These are phyloP conservation scores for Takifugu bimaculatus DNA, from an alignment of 2,113 vertebrate genomes.

Conservation along the genomic window DNA sequence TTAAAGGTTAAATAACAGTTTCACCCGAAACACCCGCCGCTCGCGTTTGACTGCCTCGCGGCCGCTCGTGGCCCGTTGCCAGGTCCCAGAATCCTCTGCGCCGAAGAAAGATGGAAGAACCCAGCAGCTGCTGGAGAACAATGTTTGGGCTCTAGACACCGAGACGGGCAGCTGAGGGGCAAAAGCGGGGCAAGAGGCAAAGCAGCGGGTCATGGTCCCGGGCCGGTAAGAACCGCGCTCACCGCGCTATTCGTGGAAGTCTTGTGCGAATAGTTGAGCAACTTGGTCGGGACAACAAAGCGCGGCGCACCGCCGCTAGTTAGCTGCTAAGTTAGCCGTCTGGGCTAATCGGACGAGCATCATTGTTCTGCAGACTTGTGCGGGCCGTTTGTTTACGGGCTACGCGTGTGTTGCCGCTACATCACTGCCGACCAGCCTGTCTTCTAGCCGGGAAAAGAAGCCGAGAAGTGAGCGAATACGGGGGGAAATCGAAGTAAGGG, in stretches of 20 bases:
- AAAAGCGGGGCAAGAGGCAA: constrained; percentile 18
- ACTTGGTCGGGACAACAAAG: constrained; percentile 63
- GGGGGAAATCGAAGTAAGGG: neutral
- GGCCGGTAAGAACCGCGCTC: constrained; percentile 62
- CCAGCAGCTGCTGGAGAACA: constrained; percentile 78
- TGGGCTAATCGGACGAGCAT: constrained; percentile 66
- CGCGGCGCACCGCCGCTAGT: constrained; percentile 51
- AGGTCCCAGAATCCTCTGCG: constrained; percentile 78
- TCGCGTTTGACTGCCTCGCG: constrained; percentile 20
- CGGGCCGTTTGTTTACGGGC: constrained; percentile 69
- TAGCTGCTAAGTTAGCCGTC: constrained; percentile 57
- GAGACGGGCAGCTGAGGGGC: constrained; percentile 48
- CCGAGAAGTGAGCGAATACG: neutral
- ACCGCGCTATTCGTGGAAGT: neutral
- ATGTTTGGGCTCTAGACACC: constrained; percentile 75
- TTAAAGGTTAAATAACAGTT: no score
- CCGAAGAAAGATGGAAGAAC: constrained; percentile 78
- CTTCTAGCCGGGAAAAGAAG: constrained; percentile 15
- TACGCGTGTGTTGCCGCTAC: constrained; percentile 41
- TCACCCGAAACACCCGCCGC: neutral
- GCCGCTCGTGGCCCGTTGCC: constrained; percentile 60
- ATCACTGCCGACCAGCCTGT: constrained; percentile 30
- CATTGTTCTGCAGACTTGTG: constrained; percentile 74
- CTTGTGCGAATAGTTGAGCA: neutral
- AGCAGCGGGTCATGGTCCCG: constrained; percentile 65